Conservation (phyloP, 2,888 invertebrate genomes). For the Chrysina gloriosa region DNA sequence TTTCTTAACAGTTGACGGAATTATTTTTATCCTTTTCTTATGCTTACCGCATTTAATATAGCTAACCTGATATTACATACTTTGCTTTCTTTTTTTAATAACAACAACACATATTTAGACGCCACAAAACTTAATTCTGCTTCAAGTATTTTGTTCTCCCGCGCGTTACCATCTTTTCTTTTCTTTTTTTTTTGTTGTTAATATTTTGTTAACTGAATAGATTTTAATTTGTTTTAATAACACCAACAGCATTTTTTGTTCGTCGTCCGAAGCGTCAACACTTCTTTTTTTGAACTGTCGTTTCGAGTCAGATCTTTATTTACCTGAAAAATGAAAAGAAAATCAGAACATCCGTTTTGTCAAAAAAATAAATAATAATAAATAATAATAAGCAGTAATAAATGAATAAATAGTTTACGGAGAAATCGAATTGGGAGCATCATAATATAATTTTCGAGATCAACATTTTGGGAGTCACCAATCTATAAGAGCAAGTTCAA, state of each 20-base stretch:
- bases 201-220: background rate
- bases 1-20: background rate
- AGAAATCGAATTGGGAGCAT: no score
- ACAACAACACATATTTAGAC: background rate
- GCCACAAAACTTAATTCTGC: constrained; percentile 5
- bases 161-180: background rate
- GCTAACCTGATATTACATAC: constrained; percentile 8
- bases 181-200: background rate
- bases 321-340: constrained; percentile 20
- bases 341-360: background rate
- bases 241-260: constrained; percentile 22
- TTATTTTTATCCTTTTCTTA: background rate
- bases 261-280: constrained; percentile 28
- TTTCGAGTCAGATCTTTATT: constrained; percentile 13
- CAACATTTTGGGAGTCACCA: no score
- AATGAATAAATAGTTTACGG: no score
- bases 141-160: background rate
- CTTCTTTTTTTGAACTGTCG: constrained; percentile 16
- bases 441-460: no score
- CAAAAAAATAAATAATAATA: background rate
- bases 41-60: background rate
- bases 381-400: no score
- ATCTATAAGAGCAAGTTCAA: no score
- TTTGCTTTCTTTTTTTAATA: background rate
- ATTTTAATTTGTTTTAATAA: constrained; percentile 19